phyloP scores from a whole-genome alignment of 1,140 invertebrate species.

The Trichogramma pretiosum region DNA sequence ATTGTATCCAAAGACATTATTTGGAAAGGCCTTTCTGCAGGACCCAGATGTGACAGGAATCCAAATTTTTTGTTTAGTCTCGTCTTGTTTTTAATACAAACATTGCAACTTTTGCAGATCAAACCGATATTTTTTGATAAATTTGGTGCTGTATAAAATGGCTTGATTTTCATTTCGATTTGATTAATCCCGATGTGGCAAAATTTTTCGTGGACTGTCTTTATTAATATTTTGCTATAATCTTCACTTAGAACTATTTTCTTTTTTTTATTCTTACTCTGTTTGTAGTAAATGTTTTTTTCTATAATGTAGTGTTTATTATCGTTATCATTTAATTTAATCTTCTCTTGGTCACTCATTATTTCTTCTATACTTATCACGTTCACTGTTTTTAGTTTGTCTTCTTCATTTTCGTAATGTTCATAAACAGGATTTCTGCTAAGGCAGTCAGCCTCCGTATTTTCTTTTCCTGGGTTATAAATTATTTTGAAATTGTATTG shows the following conservation, averaged over 20 bases:
- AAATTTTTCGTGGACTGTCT: not conserved
- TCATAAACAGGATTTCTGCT: slow-evolving; percentile 18
- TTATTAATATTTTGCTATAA: not conserved
- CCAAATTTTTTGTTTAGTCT: slow-evolving; percentile 14
- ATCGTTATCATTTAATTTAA: slow-evolving; percentile 11
- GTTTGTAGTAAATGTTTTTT: not conserved
- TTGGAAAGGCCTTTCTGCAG: slow-evolving; percentile 26
- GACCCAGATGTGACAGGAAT: slow-evolving; percentile 21
- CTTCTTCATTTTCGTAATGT: slow-evolving; percentile 7
- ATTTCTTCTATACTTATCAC: slow-evolving; percentile 12
- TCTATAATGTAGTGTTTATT: not conserved
- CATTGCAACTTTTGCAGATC: slow-evolving; percentile 13
- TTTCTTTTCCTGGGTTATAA: slow-evolving; percentile 19
- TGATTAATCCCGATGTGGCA: not conserved
- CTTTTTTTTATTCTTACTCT: not conserved
- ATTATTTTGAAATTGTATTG: slow-evolving; percentile 1
- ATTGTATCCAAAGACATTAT: slow-evolving; percentile 35
- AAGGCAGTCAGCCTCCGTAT: slow-evolving; percentile 16
- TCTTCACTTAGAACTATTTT: slow-evolving; percentile 2
- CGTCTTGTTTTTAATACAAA: slow-evolving; percentile 22
- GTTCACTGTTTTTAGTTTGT: slow-evolving; percentile 12
- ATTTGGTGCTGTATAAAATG: slow-evolving; percentile 3
- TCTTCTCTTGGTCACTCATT: slow-evolving; percentile 14
- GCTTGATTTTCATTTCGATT: not conserved
- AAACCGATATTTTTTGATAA: slow-evolving; percentile 18